These are phyloP conservation scores for Acrobasis suavella DNA, from an alignment of 2,888 invertebrate genomes.

Conservation along the genomic window DNA sequence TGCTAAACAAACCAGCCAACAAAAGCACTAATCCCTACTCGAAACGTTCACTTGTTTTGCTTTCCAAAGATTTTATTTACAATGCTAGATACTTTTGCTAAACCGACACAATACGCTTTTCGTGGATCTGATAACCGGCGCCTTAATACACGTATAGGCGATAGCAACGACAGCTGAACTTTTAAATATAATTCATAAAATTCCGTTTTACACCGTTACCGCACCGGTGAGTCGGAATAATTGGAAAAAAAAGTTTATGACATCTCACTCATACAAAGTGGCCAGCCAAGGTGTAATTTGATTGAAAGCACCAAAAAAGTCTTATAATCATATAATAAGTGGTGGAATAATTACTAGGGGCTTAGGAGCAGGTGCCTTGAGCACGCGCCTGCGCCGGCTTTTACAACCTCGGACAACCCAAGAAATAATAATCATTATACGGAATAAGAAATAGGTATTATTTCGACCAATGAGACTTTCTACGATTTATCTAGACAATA, in stretches of 20 bases:
- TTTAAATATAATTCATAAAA: slow-evolving; percentile 45
- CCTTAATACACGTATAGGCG: slow-evolving; percentile 18
- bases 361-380: slow-evolving; percentile 71
- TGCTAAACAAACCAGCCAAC: slow-evolving; percentile 34
- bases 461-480: slow-evolving; percentile 24
- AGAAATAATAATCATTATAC: slow-evolving; percentile 54
- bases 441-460: slow-evolving; percentile 34
- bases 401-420: slow-evolving; percentile 45
- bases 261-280: slow-evolving; percentile 78
- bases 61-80: slow-evolving; percentile 22
- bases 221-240: slow-evolving; percentile 52
- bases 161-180: slow-evolving; percentile 22
- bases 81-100: slow-evolving; percentile 22
- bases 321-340: slow-evolving; percentile 81
- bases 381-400: slow-evolving; percentile 58
- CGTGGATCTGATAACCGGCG: slow-evolving; percentile 22
- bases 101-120: slow-evolving; percentile 17
- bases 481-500: slow-evolving; percentile 9
- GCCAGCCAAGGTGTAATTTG: slow-evolving; percentile 80
- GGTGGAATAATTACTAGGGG: slow-evolving; percentile 79
- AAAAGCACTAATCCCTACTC: slow-evolving; percentile 37
- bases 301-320: slow-evolving; percentile 83
- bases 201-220: slow-evolving; percentile 69
- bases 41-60: slow-evolving; percentile 22
- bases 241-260: slow-evolving; percentile 71